Conservation (phyloP, 1,140 invertebrate genomes). For the Mylabris phalerata region DNA sequence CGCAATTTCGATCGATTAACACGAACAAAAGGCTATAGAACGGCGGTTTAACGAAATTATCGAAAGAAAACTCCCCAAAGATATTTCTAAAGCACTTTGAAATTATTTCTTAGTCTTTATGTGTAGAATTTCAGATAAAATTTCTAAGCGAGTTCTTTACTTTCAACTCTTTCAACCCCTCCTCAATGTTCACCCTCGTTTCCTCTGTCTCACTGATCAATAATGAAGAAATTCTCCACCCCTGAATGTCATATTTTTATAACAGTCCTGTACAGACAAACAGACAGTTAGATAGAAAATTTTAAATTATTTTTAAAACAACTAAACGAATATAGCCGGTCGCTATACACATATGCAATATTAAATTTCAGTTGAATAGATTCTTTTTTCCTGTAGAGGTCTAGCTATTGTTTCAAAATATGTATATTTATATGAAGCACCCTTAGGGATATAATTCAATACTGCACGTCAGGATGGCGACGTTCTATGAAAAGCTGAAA, state of each 20-base stretch:
- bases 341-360: slow-evolving; percentile 4
- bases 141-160: slow-evolving; percentile 12
- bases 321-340: neutral
- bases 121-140: slow-evolving; percentile 15
- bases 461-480: neutral
- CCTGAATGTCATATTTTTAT: slow-evolving; percentile 7
- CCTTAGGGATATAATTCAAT: slow-evolving; percentile 22
- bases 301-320: neutral
- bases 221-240: slow-evolving; percentile 9
- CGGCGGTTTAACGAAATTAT: too few relatives aligned
- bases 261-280: neutral
- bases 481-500: too few relatives aligned
- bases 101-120: slow-evolving; percentile 13
- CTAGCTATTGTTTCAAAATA: slow-evolving; percentile 21
- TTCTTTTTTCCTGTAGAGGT: slow-evolving; percentile 5
- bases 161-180: slow-evolving; percentile 21
- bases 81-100: slow-evolving; percentile 9
- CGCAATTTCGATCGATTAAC: too few relatives aligned
- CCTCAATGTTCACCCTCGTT: slow-evolving; percentile 3
- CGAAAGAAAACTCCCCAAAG: slow-evolving; percentile 6
- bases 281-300: too few relatives aligned
- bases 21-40: too few relatives aligned
- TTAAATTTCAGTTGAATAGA: slow-evolving; percentile 17
- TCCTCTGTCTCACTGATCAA: slow-evolving; percentile 12
- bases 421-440: slow-evolving; percentile 2